Percentiles rank a stretch among this genome's conserved stretches.
These are phyloP conservation scores for Drosophila tsacasi DNA, from an alignment of 1,140 invertebrate genomes.

Conservation along the genomic window DNA sequence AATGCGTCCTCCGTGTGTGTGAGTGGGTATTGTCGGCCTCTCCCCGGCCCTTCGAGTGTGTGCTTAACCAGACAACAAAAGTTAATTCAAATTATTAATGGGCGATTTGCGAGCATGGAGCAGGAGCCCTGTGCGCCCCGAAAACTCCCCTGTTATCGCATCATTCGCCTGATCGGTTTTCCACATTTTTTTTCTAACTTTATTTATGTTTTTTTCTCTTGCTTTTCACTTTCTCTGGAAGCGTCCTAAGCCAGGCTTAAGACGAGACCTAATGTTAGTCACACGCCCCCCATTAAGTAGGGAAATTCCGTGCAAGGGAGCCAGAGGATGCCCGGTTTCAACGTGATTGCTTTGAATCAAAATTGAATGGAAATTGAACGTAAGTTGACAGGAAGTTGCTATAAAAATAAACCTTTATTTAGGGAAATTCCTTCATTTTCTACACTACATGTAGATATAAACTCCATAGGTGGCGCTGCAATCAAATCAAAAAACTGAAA, in stretches of 20 bases:
- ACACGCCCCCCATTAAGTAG: neutral
- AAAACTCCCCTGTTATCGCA: conserved; percentile 46
- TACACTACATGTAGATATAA: neutral
- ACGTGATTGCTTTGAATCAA: neutral
- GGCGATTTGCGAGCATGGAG: conserved; percentile 54
- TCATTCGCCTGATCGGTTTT: conserved; percentile 44
- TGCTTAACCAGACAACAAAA: conserved; percentile 44
- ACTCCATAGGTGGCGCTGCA: neutral
- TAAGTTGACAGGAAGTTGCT: neutral
- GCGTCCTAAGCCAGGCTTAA: conserved; percentile 22
- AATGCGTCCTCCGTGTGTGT: conserved; percentile 43
- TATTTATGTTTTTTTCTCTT: no score
- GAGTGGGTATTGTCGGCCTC: conserved; percentile 1
- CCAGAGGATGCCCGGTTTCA: neutral
- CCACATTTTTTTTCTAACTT: neutral
- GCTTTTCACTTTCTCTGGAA: neutral
- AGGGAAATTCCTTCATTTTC: neutral
- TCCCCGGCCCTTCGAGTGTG: conserved; percentile 5
- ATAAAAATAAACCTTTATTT: conserved; percentile 9
- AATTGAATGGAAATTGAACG: neutral
- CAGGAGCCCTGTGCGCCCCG: conserved; percentile 19
- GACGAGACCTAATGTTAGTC: no score
- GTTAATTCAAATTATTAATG: conserved; percentile 66
- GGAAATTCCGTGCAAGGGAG: neutral
- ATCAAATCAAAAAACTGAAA: neutral